Percentiles rank a stretch among this genome's conserved stretches.
These are phyloP conservation scores for Lottia gigantea DNA, from an alignment of 2,888 invertebrate genomes.

Conservation along the genomic window DNA sequence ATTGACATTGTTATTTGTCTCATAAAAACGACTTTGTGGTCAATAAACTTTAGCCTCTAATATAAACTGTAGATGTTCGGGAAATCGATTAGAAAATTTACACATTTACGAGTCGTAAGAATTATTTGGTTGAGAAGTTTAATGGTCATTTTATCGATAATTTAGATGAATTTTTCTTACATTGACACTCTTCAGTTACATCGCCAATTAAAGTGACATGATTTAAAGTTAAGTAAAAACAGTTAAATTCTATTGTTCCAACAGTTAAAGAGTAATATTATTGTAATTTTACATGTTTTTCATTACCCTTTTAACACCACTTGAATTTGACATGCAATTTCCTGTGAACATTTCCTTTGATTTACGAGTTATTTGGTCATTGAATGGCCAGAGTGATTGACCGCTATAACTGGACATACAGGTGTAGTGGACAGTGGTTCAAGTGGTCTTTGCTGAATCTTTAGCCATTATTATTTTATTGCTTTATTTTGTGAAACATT, in stretches of 20 bases:
- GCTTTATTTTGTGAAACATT: too few species aligned
- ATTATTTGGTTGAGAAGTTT: too few species aligned
- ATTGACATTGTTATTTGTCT: too few species aligned
- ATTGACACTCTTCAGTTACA: conserved; percentile 6
- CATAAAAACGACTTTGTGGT: too few species aligned
- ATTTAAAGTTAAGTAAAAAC: neutral
- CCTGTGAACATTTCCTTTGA: conserved; percentile 2
- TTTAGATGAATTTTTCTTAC: too few species aligned
- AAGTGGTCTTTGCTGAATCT: neutral
- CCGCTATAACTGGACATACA: conserved; percentile 11
- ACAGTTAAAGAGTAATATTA: neutral
- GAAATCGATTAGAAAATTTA: too few species aligned
- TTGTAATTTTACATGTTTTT: neutral
- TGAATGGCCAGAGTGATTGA: conserved; percentile 6
- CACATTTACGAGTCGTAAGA: too few species aligned
- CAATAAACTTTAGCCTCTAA: too few species aligned
- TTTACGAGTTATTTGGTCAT: conserved; percentile 9
- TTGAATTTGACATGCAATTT: conserved; percentile 10
- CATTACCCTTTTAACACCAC: conserved; percentile 3
- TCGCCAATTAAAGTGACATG: conserved; percentile 4
- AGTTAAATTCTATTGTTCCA: too few species aligned
- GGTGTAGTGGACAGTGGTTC: neutral
- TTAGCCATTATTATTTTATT: too few species aligned
- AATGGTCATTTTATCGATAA: too few species aligned
- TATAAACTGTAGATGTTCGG: too few species aligned